Conservation (phyloP, 2,113 vertebrate species). For the Phylloscopus whistleri region DNA sequence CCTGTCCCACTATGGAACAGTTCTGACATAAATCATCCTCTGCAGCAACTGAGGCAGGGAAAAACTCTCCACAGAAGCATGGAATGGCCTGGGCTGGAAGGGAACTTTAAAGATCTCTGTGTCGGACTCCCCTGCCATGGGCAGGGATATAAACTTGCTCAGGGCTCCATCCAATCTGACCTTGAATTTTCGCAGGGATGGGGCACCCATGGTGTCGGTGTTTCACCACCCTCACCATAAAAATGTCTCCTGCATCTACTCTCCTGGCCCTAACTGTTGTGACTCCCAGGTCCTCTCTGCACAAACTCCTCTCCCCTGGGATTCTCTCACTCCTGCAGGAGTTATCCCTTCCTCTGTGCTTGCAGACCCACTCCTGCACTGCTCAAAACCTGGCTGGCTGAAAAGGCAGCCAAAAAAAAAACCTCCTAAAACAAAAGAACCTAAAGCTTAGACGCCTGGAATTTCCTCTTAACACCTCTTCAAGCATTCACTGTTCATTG, state of each 20-base stretch:
- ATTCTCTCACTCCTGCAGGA: not conserved
- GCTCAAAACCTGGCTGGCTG: not conserved
- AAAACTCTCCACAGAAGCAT: not conserved
- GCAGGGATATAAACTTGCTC: not conserved
- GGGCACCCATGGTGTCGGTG: fast-evolving
- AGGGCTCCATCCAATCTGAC: not conserved
- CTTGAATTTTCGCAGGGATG: not conserved
- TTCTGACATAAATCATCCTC: not conserved
- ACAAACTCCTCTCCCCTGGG: not conserved
- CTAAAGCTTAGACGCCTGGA: not conserved
- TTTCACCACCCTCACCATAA: fast-evolving
- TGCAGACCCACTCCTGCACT: not conserved
- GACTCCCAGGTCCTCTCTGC: not conserved
- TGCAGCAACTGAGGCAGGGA: not conserved
- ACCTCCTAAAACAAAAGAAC: not conserved
- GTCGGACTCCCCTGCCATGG: fast-evolving
- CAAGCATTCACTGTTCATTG: not conserved
- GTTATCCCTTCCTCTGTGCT: not conserved
- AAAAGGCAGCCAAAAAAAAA: not conserved
- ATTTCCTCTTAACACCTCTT: constrained; percentile 40
- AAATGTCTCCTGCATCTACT: fast-evolving
- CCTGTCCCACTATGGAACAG: not conserved
- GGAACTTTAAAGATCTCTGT: not conserved
- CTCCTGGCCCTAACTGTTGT: not conserved
- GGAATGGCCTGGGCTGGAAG: not conserved